A percentile compares a stretch with the other conserved stretches of the same genome.
Conservation (phyloP, 2,797 vertebrate species). For the Morelia viridis region DNA sequence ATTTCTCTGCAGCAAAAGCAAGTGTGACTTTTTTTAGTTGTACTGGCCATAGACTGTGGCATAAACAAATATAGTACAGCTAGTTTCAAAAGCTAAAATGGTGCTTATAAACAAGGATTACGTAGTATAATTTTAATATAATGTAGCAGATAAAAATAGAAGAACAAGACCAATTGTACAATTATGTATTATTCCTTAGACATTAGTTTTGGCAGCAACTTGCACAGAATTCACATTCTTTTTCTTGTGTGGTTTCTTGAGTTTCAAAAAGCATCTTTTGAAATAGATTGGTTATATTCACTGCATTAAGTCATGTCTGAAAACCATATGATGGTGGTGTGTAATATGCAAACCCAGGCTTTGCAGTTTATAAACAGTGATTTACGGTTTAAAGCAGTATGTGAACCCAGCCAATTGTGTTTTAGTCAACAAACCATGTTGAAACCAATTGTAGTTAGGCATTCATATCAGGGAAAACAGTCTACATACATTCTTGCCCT, state of each 20-base stretch:
- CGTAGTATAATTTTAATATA: neutral
- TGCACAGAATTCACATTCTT: neutral
- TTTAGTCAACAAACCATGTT: no score
- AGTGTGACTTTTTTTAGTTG: neutral
- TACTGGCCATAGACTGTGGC: neutral
- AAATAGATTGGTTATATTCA: neutral
- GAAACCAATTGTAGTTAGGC: no score
- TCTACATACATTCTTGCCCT: no score
- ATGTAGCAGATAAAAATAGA: neutral
- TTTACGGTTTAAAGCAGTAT: neutral
- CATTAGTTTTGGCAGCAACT: neutral
- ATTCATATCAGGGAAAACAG: no score
- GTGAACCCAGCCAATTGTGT: neutral
- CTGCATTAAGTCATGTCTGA: no score
- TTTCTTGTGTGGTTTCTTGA: neutral
- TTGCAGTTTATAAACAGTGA: no score
- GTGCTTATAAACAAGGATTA: neutral
- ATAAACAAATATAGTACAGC: neutral
- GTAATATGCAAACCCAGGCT: no score
- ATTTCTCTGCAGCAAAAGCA: constrained; percentile 13
- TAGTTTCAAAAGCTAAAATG: neutral
- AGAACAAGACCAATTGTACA: neutral
- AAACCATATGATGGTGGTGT: no score
- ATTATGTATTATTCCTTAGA: neutral
- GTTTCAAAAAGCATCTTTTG: neutral